These are phyloP conservation scores for Tiliacea aurago DNA, from an alignment of 2,888 invertebrate genomes.

Conservation along the genomic window DNA sequence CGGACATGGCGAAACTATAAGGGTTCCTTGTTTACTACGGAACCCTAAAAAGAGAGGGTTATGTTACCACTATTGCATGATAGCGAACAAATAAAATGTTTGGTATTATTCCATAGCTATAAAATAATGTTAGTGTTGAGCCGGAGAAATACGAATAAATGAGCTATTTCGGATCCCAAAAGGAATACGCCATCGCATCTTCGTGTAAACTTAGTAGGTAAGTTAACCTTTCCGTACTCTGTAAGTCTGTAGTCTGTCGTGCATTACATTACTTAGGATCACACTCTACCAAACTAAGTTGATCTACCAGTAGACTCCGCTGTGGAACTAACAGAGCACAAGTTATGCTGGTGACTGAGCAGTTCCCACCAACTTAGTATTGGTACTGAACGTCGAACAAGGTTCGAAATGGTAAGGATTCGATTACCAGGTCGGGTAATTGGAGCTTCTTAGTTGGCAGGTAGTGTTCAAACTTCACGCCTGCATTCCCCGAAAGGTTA, in stretches of 20 bases:
- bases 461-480: not conserved
- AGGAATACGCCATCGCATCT: conserved; percentile 18
- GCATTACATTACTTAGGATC: conserved; percentile 21
- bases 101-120: not conserved
- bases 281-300: not conserved
- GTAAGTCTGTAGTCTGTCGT: not conserved
- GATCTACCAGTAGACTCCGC: not conserved
- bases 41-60: too few relatives aligned
- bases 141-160: not conserved
- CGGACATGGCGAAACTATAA: too few relatives aligned
- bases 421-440: conserved; percentile 21
- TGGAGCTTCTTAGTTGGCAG: conserved; percentile 19
- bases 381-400: conserved; percentile 21
- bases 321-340: not conserved
- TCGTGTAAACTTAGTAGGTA: conserved; percentile 26
- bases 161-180: not conserved
- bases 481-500: not conserved
- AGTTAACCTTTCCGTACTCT: conserved; percentile 36
- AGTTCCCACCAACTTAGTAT: conserved; percentile 3
- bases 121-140: not conserved
- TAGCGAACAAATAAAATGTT: not conserved
- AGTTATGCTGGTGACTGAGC: not conserved
- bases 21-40: too few relatives aligned
- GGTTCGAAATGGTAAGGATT: conserved; percentile 16
- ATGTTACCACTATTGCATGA: not conserved